These are phyloP conservation scores for Gorilla gorilla DNA, from an alignment of 2,113 vertebrate genomes.

Conservation along the genomic window DNA sequence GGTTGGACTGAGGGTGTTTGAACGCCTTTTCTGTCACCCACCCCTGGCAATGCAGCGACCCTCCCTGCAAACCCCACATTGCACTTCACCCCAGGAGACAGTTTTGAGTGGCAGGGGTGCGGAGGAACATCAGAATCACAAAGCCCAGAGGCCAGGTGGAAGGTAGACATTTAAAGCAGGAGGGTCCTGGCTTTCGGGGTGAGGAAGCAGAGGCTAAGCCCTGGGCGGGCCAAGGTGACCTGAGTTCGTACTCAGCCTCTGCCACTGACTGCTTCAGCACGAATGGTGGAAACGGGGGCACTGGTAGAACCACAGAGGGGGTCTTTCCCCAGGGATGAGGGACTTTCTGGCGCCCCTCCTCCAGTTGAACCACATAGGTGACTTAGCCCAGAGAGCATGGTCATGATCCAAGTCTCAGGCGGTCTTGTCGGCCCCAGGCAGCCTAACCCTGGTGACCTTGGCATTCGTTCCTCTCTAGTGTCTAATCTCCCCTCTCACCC, in stretches of 20 bases:
- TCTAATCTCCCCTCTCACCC: neutral
- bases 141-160: accelerated
- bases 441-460: neutral
- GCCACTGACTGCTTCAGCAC: neutral
- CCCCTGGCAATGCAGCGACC: accelerated
- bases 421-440: neutral
- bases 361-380: neutral
- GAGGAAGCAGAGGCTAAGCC: neutral
- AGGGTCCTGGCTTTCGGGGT: neutral
- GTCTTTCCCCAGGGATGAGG: neutral
- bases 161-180: neutral
- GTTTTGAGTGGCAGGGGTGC: neutral
- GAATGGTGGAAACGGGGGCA: accelerated
- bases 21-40: neutral
- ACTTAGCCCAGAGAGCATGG: neutral
- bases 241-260: too few species aligned
- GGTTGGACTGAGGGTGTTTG: neutral
- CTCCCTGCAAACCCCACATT: accelerated
- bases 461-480: neutral
- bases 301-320: neutral
- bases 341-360: neutral
- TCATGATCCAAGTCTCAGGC: accelerated
- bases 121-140: neutral
- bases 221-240: neutral
- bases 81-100: neutral